phyloP scores from a whole-genome alignment of 2,797 vertebrate species.

The Anabacerthia variegaticeps region DNA sequence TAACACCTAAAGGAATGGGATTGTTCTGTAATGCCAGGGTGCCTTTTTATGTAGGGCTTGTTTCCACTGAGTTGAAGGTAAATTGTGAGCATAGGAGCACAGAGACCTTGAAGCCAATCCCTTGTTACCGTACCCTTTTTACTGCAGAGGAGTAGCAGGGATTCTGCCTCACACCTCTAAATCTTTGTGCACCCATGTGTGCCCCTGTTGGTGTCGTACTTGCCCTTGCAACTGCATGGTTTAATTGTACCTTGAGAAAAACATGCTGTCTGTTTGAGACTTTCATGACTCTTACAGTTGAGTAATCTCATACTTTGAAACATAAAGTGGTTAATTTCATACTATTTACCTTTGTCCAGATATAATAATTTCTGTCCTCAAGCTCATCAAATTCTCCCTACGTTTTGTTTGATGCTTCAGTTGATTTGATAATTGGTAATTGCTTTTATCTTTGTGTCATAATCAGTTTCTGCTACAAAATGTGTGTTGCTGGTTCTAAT shows the following conservation, averaged over 20 bases:
- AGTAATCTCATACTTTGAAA: not conserved
- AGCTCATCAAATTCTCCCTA: not conserved
- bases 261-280: not conserved
- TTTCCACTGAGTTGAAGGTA: not conserved
- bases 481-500: not conserved
- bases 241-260: not conserved
- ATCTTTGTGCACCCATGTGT: fast-evolving
- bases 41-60: not conserved
- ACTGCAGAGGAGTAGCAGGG: not conserved
- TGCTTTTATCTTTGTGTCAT: not conserved
- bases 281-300: not conserved
- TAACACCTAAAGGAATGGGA: not conserved
- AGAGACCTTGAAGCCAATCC: not conserved
- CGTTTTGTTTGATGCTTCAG: not conserved
- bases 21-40: not conserved
- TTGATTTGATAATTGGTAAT: not conserved
- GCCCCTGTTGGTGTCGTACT: not conserved
- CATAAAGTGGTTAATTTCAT: not conserved
- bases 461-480: not conserved
- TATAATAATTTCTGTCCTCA: not conserved
- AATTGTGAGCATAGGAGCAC: not conserved
- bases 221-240: not conserved
- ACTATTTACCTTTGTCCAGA: not conserved
- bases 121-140: not conserved
- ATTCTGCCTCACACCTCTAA: not conserved